Evolutionary conservation across 30 jellyfish, hydroid and myxozoan genomes (phyloP).

Genomic region (Calvadosia cruxmelitensis): DNA sequence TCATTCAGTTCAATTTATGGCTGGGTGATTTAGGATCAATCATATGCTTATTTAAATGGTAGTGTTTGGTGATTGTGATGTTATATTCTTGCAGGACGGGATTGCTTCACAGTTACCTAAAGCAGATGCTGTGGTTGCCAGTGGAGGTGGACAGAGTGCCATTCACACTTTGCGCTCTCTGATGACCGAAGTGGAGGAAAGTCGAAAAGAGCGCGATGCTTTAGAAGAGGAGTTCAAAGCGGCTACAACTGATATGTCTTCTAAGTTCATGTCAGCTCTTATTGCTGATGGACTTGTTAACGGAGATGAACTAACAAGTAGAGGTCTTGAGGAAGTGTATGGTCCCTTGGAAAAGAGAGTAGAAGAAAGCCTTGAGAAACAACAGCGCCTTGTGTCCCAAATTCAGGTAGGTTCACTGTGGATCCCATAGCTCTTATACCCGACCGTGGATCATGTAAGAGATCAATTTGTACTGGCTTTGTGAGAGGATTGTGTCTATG

Average conservation of each 20-base stretch:
- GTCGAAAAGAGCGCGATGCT: slow-evolving; percentile 41
- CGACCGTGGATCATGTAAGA: too few species aligned
- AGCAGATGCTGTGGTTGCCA: slow-evolving; percentile 31
- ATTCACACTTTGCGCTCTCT: slow-evolving; percentile 40
- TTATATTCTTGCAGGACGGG: too few species aligned
- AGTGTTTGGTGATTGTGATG: too few species aligned
- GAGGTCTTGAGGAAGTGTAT: slow-evolving; percentile 47
- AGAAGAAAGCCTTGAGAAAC: slow-evolving; percentile 45
- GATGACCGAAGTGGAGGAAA: slow-evolving; percentile 60
- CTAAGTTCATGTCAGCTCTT: slow-evolving; percentile 57
- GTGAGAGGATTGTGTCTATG: too few species aligned
- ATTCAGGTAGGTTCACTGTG: slow-evolving; percentile 38
- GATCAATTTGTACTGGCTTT: too few species aligned
- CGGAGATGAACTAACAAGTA: slow-evolving; percentile 29
- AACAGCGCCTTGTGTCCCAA: slow-evolving; percentile 28
- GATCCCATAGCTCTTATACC: too few species aligned
- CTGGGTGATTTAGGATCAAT: too few species aligned
- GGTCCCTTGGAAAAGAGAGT: slow-evolving; percentile 36
- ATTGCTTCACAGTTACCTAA: slow-evolving; percentile 61
- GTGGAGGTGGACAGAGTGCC: slow-evolving; percentile 38
- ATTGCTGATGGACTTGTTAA: slow-evolving; percentile 64
- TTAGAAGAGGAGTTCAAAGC: slow-evolving; percentile 70
- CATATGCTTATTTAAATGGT: too few species aligned
- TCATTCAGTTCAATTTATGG: too few species aligned
- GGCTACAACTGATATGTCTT: slow-evolving; percentile 51